Percentiles rank a stretch among this genome's conserved stretches.
Conservation (phyloP, 1,140 invertebrate genomes). For the Temnothorax nylanderi region DNA sequence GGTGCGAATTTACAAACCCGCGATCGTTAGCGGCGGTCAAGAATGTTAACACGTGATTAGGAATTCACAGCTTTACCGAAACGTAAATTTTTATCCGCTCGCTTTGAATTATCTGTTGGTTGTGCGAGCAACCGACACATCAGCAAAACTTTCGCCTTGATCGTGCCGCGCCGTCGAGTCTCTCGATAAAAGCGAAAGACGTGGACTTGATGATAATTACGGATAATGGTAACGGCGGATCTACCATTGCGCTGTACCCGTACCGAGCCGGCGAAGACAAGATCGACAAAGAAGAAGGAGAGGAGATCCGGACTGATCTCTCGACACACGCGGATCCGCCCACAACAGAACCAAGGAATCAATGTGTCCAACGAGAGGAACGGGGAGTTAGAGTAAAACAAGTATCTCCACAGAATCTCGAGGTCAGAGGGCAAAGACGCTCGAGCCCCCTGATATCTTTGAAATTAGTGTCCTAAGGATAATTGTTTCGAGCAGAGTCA, state of each 20-base stretch:
- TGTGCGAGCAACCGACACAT: background rate
- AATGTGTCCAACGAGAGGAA: conserved; percentile 58
- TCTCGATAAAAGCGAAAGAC: conserved; percentile 42
- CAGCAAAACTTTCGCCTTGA: background rate
- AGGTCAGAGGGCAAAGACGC: conserved; percentile 45
- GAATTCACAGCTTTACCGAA: background rate
- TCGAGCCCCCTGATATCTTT: conserved; percentile 37
- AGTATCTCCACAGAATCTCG: conserved; percentile 48
- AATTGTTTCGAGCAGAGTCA: conserved; percentile 47
- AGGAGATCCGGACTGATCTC: conserved; percentile 60
- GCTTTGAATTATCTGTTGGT: background rate
- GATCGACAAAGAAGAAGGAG: conserved; percentile 20
- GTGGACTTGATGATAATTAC: conserved; percentile 48
- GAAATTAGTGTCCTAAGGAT: conserved; percentile 38
- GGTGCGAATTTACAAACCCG: conserved; percentile 27
- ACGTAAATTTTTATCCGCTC: background rate
- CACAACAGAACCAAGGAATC: conserved; percentile 59
- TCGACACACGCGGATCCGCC: conserved; percentile 53
- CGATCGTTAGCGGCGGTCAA: conserved; percentile 1
- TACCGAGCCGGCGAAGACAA: conserved; percentile 28
- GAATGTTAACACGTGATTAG: conserved; percentile 42
- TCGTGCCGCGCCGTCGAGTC: background rate
- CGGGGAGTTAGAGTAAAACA: conserved; percentile 61
- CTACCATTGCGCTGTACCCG: conserved; percentile 21
- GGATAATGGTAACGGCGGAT: conserved; percentile 49